Percentiles rank a stretch among this genome's conserved stretches.
Conservation (phyloP, 2,888 invertebrate species). For the Barypeithes pellucidus region DNA sequence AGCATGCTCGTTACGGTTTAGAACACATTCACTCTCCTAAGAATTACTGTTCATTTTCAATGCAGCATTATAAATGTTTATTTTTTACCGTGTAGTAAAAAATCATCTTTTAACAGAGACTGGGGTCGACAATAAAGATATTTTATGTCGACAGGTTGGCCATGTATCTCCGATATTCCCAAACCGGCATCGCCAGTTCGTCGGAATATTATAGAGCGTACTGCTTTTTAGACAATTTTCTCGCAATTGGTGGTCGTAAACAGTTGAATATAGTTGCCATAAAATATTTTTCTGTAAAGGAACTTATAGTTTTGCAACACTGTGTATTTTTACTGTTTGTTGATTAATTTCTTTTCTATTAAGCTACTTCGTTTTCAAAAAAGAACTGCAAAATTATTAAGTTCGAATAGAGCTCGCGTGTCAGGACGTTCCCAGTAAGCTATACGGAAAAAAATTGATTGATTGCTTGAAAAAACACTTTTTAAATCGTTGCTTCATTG, state of each 20-base stretch:
- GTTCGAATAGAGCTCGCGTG: no score
- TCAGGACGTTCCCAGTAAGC: no score
- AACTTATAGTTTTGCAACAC: slow-evolving; percentile 5
- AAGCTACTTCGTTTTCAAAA: no score
- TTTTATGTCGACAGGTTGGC: slow-evolving; percentile 3
- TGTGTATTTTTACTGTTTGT: not conserved
- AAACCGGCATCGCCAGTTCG: slow-evolving; percentile 1
- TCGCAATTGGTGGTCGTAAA: slow-evolving; percentile 7
- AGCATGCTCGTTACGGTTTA: no score
- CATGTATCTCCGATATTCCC: slow-evolving; percentile 2
- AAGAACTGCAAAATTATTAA: no score
- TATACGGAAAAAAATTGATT: no score
- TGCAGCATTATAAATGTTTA: no score
- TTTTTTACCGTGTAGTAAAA: not conserved
- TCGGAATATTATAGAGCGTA: not conserved
- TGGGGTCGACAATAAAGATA: not conserved
- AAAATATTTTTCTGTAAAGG: not conserved
- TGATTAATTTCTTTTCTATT: no score
- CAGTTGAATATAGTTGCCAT: not conserved
- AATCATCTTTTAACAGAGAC: not conserved
- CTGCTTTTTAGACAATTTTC: not conserved
- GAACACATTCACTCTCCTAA: no score
- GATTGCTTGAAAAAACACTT: no score
- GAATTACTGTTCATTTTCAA: no score
- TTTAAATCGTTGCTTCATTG: no score